Evolutionary conservation across 2,113 vertebrate species (phyloP).

Genomic region (Heterotilapia buettikoferi): DNA sequence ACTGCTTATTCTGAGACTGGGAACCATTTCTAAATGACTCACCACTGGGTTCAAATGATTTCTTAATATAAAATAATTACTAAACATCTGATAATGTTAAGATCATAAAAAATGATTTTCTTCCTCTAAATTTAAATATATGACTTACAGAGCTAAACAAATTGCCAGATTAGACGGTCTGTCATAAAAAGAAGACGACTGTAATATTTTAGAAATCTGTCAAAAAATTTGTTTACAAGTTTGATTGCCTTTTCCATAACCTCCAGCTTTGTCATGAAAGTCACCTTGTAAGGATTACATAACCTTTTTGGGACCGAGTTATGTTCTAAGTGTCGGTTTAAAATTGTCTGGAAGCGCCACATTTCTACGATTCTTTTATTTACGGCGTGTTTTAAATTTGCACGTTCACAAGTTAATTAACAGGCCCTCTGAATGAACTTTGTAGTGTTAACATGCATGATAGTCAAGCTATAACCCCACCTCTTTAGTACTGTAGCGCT

Average conservation of each 20-base stretch:
- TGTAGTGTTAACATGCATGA: background rate
- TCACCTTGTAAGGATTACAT: background rate
- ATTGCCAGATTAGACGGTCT: background rate
- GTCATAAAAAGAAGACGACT: background rate
- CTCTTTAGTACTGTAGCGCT: constrained; percentile 67
- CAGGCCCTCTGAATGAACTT: background rate
- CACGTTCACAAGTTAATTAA: background rate
- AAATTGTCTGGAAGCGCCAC: background rate
- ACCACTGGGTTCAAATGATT: background rate
- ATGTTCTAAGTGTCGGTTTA: background rate
- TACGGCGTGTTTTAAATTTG: accelerated
- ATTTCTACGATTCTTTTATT: background rate
- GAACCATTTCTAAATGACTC: background rate
- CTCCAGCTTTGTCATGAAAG: background rate
- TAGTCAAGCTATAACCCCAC: constrained; percentile 7
- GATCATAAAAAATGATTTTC: background rate
- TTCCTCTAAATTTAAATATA: background rate
- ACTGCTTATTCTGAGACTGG: background rate
- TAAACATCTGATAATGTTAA: background rate
- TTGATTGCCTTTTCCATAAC: background rate
- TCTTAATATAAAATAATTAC: background rate
- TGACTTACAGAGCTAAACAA: background rate
- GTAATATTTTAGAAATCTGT: background rate
- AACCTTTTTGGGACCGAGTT: background rate
- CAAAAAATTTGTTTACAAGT: background rate